Evolutionary conservation across 2,113 vertebrate species (phyloP).

Genomic region (Campylomormyrus tamandua): DNA sequence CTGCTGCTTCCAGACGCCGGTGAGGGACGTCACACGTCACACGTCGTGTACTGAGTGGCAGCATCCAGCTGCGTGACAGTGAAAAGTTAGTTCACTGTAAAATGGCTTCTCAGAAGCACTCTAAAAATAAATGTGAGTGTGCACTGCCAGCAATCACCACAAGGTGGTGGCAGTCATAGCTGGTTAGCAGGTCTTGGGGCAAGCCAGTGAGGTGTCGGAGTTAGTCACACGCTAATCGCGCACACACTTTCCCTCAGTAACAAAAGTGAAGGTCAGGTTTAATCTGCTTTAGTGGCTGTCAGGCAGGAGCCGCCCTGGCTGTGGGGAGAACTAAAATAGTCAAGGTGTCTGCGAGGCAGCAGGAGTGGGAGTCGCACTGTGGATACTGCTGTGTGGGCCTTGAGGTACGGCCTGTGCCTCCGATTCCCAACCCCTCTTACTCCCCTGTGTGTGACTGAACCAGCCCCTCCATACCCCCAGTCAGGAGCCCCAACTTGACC

Average conservation of each 20-base stretch:
- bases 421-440: neutral
- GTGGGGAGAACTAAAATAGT: constrained; percentile 36
- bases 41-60: neutral
- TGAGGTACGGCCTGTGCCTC: neutral
- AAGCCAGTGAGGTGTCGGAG: neutral
- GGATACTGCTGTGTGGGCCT: neutral
- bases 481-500: neutral
- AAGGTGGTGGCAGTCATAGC: neutral
- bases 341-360: neutral
- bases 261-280: constrained; percentile 21
- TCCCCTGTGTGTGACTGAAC: neutral
- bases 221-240: neutral
- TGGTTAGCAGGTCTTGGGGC: neutral
- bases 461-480: neutral
- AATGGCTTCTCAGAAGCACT: neutral
- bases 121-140: neutral
- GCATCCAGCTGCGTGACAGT: neutral
- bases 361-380: neutral
- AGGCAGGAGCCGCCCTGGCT: constrained; percentile 22
- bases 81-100: neutral
- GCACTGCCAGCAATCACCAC: neutral
- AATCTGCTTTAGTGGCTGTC: constrained; percentile 37
- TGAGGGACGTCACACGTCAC: constrained; percentile 50
- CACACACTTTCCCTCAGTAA: neutral
- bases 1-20: constrained; percentile 92